phyloP scores from a whole-genome alignment of 2,888 invertebrate genomes.

The Agrotis puta region DNA sequence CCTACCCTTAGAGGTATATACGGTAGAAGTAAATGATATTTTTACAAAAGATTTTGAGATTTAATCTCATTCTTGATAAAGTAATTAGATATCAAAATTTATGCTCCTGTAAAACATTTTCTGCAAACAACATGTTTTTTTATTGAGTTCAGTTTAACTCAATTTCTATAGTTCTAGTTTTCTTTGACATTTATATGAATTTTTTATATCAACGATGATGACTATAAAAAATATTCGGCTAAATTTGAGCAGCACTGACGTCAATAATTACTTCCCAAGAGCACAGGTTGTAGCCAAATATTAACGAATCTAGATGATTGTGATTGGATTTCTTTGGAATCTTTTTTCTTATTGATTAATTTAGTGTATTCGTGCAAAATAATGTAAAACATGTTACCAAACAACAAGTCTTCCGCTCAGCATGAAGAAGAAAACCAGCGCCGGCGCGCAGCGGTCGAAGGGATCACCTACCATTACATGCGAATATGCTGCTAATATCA shows the following conservation, averaged over 20 bases:
- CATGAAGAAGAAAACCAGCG: constrained; percentile 98
- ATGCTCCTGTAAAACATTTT: constrained; percentile 38
- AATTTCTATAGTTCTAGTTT: constrained; percentile 12
- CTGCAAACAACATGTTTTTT: constrained; percentile 22
- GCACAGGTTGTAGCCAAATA: constrained; percentile 40
- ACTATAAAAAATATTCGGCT: constrained; percentile 45
- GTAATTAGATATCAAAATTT: constrained; percentile 16
- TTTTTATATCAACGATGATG: constrained; percentile 47
- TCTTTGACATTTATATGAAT: constrained; percentile 36
- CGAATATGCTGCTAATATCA: constrained; percentile 97
- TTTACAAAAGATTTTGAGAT: constrained; percentile 2
- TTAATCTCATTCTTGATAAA: constrained; percentile 6
- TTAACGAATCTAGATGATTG: constrained; percentile 22
- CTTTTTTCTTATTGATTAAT: background rate
- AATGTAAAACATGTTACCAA: constrained; percentile 86
- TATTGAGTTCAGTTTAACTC: constrained; percentile 13
- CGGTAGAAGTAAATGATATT: constrained; percentile 6
- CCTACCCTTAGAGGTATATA: constrained; percentile 21
- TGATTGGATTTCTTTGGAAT: constrained; percentile 22
- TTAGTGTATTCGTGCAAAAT: background rate
- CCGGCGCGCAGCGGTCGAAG: constrained; percentile 97
- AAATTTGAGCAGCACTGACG: constrained; percentile 62
- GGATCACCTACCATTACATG: constrained; percentile 98
- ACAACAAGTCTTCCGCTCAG: constrained; percentile 96
- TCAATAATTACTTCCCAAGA: constrained; percentile 67